Evolutionary conservation across 2,888 invertebrate species (phyloP).

Genomic region (Apamea crenata): DNA sequence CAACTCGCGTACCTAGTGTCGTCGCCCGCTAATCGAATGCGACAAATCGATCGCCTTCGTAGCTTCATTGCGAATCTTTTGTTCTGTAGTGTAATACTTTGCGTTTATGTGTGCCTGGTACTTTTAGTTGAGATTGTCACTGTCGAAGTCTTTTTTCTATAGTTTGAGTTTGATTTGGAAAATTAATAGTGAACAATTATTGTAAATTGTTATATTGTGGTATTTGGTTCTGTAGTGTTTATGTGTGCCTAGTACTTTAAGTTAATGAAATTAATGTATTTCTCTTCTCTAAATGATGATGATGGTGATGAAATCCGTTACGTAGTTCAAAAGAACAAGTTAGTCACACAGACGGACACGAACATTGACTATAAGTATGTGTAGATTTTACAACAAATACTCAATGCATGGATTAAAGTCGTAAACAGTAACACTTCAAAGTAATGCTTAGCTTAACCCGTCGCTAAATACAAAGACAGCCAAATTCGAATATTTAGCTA

Average conservation of each 20-base stretch:
- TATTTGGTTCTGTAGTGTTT: background rate
- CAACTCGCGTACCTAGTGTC: slow-evolving; percentile 58
- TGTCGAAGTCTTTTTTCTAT: background rate
- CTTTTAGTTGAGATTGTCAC: slow-evolving; percentile 3
- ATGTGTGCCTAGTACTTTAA: background rate
- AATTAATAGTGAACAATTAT: background rate
- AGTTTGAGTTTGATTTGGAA: background rate
- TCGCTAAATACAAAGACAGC: background rate
- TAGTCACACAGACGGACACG: background rate
- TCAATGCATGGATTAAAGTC: background rate
- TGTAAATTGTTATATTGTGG: background rate
- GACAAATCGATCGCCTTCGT: slow-evolving; percentile 78
- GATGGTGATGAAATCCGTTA: background rate
- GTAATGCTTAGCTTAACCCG: too few relatives aligned
- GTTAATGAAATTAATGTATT: background rate
- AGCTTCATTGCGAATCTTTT: slow-evolving; percentile 75
- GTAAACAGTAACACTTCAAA: background rate
- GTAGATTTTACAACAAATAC: background rate
- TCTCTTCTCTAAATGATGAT: background rate
- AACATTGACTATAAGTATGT: background rate
- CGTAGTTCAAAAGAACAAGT: background rate
- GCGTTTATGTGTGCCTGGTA: slow-evolving; percentile 53
- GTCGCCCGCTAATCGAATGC: slow-evolving; percentile 78
- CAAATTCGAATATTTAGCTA: background rate
- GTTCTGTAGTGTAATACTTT: slow-evolving; percentile 48